Percentiles rank a stretch among this genome's conserved stretches.
phyloP scores from a whole-genome alignment of 2,797 vertebrate genomes.

The Urophycis tenuis region DNA sequence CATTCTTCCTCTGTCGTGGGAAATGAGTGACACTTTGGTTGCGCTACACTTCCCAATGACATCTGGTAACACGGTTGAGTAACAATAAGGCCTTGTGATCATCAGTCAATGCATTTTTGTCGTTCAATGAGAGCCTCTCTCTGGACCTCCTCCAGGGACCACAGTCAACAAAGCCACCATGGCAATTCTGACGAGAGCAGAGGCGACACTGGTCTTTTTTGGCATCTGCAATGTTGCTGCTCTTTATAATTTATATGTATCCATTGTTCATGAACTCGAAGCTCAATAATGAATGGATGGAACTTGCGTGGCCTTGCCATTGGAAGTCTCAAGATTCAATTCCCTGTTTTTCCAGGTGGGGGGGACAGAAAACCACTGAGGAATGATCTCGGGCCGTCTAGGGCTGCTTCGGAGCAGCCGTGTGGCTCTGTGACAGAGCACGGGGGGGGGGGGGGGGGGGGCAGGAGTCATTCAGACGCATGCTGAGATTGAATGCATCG shows the following conservation, averaged over 20 bases:
- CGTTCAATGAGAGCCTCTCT: background rate
- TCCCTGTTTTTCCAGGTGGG: background rate
- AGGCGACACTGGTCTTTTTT: background rate
- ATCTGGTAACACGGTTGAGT: background rate
- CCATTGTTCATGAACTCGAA: background rate
- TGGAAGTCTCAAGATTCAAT: background rate
- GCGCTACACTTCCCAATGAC: background rate
- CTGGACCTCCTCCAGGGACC: background rate
- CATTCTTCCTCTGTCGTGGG: background rate
- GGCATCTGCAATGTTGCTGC: background rate
- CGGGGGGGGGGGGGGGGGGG: too few species aligned
- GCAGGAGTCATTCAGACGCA: background rate
- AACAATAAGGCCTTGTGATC: background rate
- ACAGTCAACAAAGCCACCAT: background rate
- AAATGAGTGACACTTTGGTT: background rate
- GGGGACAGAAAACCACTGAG: background rate
- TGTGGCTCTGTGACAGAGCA: background rate
- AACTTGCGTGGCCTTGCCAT: background rate
- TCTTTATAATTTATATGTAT: background rate
- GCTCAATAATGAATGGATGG: conserved; percentile 1
- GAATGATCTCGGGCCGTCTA: background rate
- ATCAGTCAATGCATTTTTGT: background rate
- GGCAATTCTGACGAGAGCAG: too few species aligned
- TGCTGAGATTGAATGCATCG: background rate
- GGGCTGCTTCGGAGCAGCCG: background rate